Base-by-base conservation (phyloP, 2,113 vertebrate species). In the Lates calcarifer region DNA sequence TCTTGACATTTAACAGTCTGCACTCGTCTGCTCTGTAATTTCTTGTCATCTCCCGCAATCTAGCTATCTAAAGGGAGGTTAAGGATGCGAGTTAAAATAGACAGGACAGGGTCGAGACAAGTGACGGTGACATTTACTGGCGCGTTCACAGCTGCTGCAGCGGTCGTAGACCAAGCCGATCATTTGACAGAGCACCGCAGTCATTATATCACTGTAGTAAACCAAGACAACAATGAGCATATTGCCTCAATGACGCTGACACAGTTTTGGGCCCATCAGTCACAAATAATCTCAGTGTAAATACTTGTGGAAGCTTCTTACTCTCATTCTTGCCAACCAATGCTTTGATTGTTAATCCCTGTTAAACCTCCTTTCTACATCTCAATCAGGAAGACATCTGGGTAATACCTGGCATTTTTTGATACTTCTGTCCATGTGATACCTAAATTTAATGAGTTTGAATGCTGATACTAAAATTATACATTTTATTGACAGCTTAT, bases 1-100 rank as follows among this genome's bases (percentile, higher is more conserved):
- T 74, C 62, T 70, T 84, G 82, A 90, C 89, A 88, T 91, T 92
- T 90, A 82, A 20, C 68, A 84, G 68, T 35, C 57, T 6, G 55
- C 65, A 57, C 70, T 84, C 29, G 2, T 69, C 55, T 39, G 26
- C 49, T 77, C 79, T 80, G 57, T 89, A 84, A 88, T 90, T 83
- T 89, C 76, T 81, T 65, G 78, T 87, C 81, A 84, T 81, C 64
- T 74, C 63, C 4, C 12, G 62, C 26, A 53, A 81, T 86, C 73
- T 45, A 22, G 60, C 65, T 12, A 49, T 86, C 80, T 71, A 82
- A 84, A 78, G 28, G 45, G 29, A 75, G 86, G 83, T 84, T 86
- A 81, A 88, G 69, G 73, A 84, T 8, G 55, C 33, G 28, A 65
- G 53, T 43, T 64, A 49, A 60, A 56, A 49, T 10, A 66, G 76